Conservation (phyloP, 1,140 invertebrate genomes). For the Trichonephila clavipes region DNA sequence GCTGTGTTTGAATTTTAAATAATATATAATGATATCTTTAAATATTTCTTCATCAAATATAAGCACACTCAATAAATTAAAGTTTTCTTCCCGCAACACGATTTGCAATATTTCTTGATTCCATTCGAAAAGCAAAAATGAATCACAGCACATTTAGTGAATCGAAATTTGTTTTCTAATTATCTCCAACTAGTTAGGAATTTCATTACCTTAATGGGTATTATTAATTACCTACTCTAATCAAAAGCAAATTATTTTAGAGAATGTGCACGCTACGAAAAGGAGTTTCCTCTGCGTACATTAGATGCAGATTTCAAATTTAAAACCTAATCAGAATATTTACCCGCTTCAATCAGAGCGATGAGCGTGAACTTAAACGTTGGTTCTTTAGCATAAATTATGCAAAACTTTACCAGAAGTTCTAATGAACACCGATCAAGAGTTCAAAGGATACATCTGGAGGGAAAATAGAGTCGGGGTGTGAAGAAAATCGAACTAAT, state of each 20-base stretch:
- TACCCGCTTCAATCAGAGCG: conserved; percentile 4
- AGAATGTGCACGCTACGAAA: not conserved
- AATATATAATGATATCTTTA: too few relatives aligned
- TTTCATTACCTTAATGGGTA: conserved; percentile 45
- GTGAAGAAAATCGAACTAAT: not conserved
- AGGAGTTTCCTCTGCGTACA: not conserved
- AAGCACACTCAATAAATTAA: too few relatives aligned
- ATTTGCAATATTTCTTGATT: not conserved
- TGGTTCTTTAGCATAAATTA: conserved; percentile 49
- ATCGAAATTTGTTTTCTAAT: conserved; percentile 52
- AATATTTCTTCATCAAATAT: too few relatives aligned
- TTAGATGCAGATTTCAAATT: not conserved
- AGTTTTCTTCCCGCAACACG: not conserved
- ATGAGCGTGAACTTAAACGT: conserved; percentile 25
- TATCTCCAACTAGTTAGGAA: conserved; percentile 39
- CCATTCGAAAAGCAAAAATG: not conserved
- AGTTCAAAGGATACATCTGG: not conserved
- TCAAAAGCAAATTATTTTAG: conserved; percentile 47
- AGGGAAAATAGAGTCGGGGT: not conserved
- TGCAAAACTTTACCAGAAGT: not conserved
- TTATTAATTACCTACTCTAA: conserved; percentile 47
- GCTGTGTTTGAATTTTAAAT: too few relatives aligned
- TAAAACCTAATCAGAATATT: conserved; percentile 26
- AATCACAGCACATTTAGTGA: not conserved
- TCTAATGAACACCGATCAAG: not conserved